phyloP scores from a whole-genome alignment of 2,797 vertebrate species.

The Kryptopterus vitreolus region DNA sequence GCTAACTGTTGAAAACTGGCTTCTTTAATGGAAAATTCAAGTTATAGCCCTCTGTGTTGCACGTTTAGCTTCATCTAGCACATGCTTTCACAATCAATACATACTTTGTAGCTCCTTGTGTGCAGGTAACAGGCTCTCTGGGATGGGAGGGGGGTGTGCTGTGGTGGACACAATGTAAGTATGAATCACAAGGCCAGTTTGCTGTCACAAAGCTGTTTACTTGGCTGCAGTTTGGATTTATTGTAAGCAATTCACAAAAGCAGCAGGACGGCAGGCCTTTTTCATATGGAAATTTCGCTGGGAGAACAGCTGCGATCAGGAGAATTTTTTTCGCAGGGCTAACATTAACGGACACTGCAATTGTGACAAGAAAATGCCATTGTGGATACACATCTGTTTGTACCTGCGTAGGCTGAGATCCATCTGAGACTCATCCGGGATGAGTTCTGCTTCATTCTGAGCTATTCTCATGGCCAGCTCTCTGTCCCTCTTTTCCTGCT shows the following conservation, averaged over 20 bases:
- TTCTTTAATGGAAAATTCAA: constrained; percentile 22
- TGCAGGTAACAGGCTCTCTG: not conserved
- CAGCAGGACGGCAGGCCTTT: constrained; percentile 17
- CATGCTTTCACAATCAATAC: not conserved
- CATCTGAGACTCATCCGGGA: constrained; percentile 85
- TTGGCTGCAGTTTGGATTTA: constrained; percentile 41
- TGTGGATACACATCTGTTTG: not conserved
- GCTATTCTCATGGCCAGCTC: constrained; percentile 98
- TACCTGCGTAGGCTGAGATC: constrained; percentile 90
- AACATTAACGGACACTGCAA: constrained; percentile 15
- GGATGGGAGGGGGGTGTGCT: not conserved
- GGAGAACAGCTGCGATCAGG: constrained; percentile 19
- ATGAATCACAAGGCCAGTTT: constrained; percentile 39
- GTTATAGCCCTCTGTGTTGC: not conserved
- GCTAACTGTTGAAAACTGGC: not conserved
- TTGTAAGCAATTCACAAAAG: constrained; percentile 39
- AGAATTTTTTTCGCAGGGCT: constrained; percentile 30
- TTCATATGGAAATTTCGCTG: constrained; percentile 49
- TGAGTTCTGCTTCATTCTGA: constrained; percentile 92
- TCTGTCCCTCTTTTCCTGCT: constrained; percentile 91
- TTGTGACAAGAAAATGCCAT: not conserved
- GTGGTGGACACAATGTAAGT: constrained; percentile 14
- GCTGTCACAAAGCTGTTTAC: constrained; percentile 43
- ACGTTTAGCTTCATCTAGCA: not conserved
- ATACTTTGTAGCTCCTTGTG: constrained; percentile 3